Evolutionary conservation across 2,797 vertebrate genomes (phyloP).

Genomic region (Thunnus albacares): DNA sequence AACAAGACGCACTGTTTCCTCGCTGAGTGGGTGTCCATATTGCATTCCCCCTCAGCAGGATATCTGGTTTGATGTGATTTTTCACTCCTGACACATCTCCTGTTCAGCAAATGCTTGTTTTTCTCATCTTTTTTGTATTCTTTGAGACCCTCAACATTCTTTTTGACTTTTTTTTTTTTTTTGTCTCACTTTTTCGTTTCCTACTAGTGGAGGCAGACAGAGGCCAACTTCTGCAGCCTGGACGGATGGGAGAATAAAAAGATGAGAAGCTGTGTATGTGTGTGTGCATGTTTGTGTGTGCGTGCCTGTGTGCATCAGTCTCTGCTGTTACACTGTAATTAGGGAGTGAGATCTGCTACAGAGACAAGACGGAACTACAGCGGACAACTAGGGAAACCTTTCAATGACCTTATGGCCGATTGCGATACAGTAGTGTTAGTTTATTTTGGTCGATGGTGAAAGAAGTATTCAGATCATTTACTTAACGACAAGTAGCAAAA

Average conservation of each 20-base stretch:
- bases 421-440: background rate
- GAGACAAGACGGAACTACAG: conserved; percentile 15
- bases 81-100: conserved; percentile 41
- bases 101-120: conserved; percentile 42
- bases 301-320: background rate
- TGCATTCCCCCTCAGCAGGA: conserved; percentile 34
- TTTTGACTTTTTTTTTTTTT: conserved; percentile 8
- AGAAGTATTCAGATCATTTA: background rate
- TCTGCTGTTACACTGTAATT: conserved; percentile 19
- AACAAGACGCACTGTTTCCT: conserved; percentile 5
- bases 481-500: background rate
- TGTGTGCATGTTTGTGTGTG: background rate
- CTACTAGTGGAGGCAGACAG: conserved; percentile 29
- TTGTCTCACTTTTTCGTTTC: conserved; percentile 11
- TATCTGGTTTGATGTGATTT: conserved; percentile 34
- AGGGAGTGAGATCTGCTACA: conserved; percentile 22
- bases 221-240: conserved; percentile 30
- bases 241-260: conserved; percentile 30
- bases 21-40: conserved; percentile 47
- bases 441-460: background rate
- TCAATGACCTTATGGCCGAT: conserved; percentile 20
- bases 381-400: conserved; percentile 28
- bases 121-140: conserved; percentile 7
- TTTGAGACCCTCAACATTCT: conserved; percentile 20
- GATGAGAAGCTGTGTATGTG: conserved; percentile 6